Conservation (phyloP, 2,888 invertebrate species). For the Habroteleia sp. region DNA sequence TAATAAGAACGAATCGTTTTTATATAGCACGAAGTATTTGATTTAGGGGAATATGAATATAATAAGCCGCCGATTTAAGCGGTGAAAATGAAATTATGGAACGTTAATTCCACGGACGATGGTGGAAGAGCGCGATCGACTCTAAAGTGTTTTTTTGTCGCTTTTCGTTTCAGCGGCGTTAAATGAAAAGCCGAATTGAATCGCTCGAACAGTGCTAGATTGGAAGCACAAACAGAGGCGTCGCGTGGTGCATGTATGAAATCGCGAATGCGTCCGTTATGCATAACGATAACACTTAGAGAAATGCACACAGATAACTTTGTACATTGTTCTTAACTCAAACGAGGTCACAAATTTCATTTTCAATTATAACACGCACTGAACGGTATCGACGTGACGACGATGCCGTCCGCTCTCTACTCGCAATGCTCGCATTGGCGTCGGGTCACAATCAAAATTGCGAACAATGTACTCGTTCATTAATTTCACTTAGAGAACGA, state of each 20-base stretch:
- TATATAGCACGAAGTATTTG: no score
- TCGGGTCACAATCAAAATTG: not conserved
- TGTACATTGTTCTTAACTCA: constrained; percentile 35
- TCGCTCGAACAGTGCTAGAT: not conserved
- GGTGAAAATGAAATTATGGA: no score
- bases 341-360: constrained; percentile 51
- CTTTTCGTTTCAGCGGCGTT: no score
- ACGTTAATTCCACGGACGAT: no score
- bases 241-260: constrained; percentile 2
- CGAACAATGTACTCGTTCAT: constrained; percentile 1
- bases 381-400: constrained; percentile 37
- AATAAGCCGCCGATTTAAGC: no score
- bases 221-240: no score
- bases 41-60: no score
- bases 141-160: no score
- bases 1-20: no score
- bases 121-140: no score
- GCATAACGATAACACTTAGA: constrained; percentile 13
- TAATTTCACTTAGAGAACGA: constrained; percentile 1
- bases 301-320: constrained; percentile 36
- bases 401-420: constrained; percentile 1
- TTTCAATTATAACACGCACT: constrained; percentile 53
- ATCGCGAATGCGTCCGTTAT: constrained; percentile 25
- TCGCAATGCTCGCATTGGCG: constrained; percentile 14
- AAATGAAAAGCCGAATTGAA: not conserved